Conservation (phyloP, 2,888 invertebrate species). For the Corythucha ciliata region DNA sequence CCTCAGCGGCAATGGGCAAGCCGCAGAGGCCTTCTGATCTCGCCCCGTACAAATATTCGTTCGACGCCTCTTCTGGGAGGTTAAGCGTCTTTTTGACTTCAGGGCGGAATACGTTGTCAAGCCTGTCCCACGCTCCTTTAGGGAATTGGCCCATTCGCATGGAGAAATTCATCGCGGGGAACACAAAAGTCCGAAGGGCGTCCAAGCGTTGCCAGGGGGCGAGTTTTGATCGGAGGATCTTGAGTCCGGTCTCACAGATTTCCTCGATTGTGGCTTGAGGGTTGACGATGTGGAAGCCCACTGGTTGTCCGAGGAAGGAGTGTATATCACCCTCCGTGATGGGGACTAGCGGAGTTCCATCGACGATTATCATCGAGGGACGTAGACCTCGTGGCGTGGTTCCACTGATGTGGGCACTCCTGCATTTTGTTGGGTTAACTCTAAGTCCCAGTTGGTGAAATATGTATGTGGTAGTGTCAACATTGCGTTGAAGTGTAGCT, state of each 20-base stretch:
- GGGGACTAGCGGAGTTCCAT: neutral
- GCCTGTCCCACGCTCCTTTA: constrained; percentile 6
- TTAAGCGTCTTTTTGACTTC: constrained; percentile 5
- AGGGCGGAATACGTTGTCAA: constrained; percentile 7
- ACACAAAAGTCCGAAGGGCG: constrained; percentile 12
- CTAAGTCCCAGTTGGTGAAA: neutral
- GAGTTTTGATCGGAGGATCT: constrained; percentile 1
- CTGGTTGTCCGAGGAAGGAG: constrained; percentile 8
- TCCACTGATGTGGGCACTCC: neutral
- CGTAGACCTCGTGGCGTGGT: neutral
- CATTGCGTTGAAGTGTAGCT: neutral
- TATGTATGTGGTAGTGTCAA: too few species aligned
- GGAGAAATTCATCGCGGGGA: constrained; percentile 9
- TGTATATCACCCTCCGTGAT: neutral
- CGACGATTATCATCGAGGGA: neutral
- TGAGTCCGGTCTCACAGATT: neutral
- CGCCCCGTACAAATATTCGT: constrained; percentile 18
- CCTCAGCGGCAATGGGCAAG: constrained; percentile 17
- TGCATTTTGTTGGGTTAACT: neutral
- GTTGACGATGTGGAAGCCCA: constrained; percentile 4
- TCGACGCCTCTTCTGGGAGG: constrained; percentile 16
- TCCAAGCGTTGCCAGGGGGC: constrained; percentile 15
- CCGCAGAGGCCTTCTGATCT: constrained; percentile 10
- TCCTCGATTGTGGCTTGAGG: neutral
- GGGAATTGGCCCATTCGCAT: neutral